Conservation (phyloP, 2,888 invertebrate species). For the Drosophila histrio region DNA sequence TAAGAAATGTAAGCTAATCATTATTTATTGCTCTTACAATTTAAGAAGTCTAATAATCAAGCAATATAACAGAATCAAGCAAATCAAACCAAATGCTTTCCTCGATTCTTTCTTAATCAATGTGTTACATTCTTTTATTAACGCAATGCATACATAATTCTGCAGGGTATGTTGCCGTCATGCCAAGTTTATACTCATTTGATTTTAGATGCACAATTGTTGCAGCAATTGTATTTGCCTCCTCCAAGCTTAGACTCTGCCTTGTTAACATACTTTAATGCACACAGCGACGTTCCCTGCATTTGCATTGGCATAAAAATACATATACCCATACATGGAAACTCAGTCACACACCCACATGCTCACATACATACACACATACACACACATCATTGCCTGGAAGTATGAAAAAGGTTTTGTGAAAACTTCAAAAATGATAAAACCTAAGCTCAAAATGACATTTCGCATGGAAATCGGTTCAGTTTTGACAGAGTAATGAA, state of each 20-base stretch:
- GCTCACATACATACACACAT: background rate
- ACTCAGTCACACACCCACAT: slow-evolving; percentile 18
- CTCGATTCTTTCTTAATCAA: background rate
- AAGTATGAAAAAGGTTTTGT: no score
- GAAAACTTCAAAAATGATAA: no score
- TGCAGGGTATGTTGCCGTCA: slow-evolving; percentile 3
- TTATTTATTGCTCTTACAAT: no score
- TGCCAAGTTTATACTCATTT: background rate
- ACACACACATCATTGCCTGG: slow-evolving; percentile 59
- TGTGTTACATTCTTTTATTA: background rate
- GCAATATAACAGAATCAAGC: no score
- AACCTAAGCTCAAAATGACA: no score
- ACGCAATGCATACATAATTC: no score
- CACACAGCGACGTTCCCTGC: slow-evolving; percentile 32
- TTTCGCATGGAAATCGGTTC: no score
- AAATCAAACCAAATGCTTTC: no score
- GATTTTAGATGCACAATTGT: slow-evolving; percentile 72
- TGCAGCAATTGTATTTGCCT: slow-evolving; percentile 62
- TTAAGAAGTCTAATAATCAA: no score
- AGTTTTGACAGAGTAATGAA: no score
- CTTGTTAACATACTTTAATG: slow-evolving; percentile 81
- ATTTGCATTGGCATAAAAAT: slow-evolving; percentile 60
- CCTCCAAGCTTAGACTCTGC: slow-evolving; percentile 12
- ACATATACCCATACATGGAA: slow-evolving; percentile 15
- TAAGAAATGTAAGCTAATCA: no score